Percentiles rank a stretch among this genome's conserved stretches.
These are phyloP conservation scores for Heliconius himera DNA, from an alignment of 1,140 invertebrate genomes.

Conservation along the genomic window DNA sequence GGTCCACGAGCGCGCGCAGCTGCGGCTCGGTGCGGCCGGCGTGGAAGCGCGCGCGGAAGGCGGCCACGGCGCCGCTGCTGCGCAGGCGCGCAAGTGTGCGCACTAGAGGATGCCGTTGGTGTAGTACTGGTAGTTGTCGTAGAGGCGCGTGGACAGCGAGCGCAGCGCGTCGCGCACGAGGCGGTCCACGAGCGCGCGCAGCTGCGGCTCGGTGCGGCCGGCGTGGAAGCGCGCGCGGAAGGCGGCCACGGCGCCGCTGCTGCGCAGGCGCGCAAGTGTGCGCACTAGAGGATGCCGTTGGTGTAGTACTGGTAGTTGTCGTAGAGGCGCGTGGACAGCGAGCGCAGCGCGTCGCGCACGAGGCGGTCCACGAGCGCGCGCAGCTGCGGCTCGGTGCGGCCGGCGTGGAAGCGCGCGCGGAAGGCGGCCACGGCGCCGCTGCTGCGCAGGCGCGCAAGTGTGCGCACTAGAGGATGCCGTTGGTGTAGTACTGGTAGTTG, in stretches of 20 bases:
- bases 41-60: constrained; percentile 96
- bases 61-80: constrained; percentile 90
- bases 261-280: constrained; percentile 98
- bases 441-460: constrained; percentile 97
- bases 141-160: constrained; percentile 98
- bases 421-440: constrained; percentile 90
- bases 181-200: constrained; percentile 94
- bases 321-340: constrained; percentile 98
- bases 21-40: constrained; percentile 97
- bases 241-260: constrained; percentile 89
- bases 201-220: constrained; percentile 97
- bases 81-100: constrained; percentile 99
- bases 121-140: constrained; percentile 99
- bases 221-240: constrained; percentile 96
- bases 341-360: constrained; percentile 94
- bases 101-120: constrained; percentile 94
- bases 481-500: constrained; percentile 99
- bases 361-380: constrained; percentile 95
- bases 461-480: constrained; percentile 92
- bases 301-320: constrained; percentile 99
- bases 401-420: constrained; percentile 96
- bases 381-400: constrained; percentile 97
- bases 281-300: constrained; percentile 92
- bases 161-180: constrained; percentile 94
- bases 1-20: constrained; percentile 94